A percentile compares a stretch with the other conserved stretches of the same genome.
These are phyloP conservation scores for Troilus luridus DNA, from an alignment of 2,888 invertebrate genomes.

Conservation along the genomic window DNA sequence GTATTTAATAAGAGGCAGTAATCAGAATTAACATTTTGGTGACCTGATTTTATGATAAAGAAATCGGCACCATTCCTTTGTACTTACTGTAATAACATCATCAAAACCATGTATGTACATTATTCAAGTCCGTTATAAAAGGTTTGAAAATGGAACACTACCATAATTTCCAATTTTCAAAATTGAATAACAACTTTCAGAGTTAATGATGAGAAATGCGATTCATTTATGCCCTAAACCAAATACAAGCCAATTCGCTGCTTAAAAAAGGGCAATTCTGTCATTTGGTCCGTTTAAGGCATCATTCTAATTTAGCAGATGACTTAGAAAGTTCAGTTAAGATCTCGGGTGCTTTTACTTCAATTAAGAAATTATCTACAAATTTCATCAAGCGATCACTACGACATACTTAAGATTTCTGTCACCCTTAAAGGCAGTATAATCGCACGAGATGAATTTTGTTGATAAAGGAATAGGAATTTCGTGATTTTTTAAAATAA, in stretches of 20 bases:
- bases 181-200: background rate
- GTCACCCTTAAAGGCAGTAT: background rate
- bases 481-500: background rate
- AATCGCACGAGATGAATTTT: background rate
- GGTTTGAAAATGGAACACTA: background rate
- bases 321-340: slow-evolving; percentile 13
- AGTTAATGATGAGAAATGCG: background rate
- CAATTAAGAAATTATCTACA: slow-evolving; percentile 30
- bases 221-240: background rate
- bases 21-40: no score
- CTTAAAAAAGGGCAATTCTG: slow-evolving; percentile 7
- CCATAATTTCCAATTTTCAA: background rate
- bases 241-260: background rate
- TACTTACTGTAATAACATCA: background rate
- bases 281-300: background rate
- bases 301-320: slow-evolving; percentile 3
- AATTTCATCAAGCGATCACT: slow-evolving; percentile 6
- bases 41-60: no score
- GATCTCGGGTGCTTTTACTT: background rate
- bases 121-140: background rate
- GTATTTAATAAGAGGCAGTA: no score
- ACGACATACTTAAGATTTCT: background rate
- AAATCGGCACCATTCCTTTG: no score
- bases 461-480: background rate
- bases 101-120: background rate